Evolutionary conservation across 2,113 vertebrate genomes (phyloP).

Genomic region (Python bivittatus): DNA sequence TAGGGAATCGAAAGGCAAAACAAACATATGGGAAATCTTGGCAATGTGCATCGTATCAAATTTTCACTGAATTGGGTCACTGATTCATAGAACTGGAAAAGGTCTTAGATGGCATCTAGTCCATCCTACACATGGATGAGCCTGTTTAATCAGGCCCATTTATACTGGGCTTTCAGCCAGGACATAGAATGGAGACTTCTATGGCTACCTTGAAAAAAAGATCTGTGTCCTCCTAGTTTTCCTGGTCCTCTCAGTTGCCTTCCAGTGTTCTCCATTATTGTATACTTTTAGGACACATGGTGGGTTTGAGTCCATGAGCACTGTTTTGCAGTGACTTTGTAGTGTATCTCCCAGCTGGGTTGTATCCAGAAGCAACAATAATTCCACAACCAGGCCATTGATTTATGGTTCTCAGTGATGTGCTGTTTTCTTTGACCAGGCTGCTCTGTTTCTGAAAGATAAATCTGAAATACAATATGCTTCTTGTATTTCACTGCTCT

Average conservation of each 20-base stretch:
- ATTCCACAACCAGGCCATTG: not conserved
- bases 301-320: not conserved
- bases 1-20: conserved; percentile 39
- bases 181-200: not conserved
- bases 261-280: not conserved
- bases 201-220: not conserved
- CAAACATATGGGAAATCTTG: conserved; percentile 16
- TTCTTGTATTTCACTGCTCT: not conserved
- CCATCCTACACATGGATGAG: not conserved
- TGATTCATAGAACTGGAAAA: not conserved
- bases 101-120: not conserved
- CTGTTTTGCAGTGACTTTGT: not conserved
- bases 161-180: not conserved
- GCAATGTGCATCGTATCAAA: not conserved
- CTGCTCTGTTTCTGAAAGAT: not conserved
- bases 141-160: not conserved
- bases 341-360: not conserved
- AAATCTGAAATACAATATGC: not conserved
- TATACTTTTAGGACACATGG: not conserved
- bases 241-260: not conserved
- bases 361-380: not conserved
- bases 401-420: not conserved
- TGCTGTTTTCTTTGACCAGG: not conserved
- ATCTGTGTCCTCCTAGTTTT: not conserved
- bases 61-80: not conserved